A percentile compares a stretch with the other conserved stretches of the same genome.
These are phyloP conservation scores for Anticlea derivata DNA, from an alignment of 2,888 invertebrate species.

Conservation along the genomic window DNA sequence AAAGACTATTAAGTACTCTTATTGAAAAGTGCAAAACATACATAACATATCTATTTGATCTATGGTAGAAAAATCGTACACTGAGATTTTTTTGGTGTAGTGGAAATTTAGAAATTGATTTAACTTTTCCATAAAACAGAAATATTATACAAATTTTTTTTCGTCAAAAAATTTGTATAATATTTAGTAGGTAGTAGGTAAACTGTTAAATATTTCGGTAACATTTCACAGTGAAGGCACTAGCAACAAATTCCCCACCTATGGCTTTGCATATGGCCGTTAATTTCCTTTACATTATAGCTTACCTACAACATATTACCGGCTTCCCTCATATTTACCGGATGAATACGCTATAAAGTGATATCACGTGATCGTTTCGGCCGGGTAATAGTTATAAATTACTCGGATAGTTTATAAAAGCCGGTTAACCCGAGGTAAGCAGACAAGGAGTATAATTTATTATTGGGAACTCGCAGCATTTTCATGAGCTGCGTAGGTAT, in stretches of 20 bases:
- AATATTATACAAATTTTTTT: too few relatives aligned
- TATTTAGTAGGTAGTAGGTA: too few relatives aligned
- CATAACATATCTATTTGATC: too few relatives aligned
- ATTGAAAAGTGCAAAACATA: too few relatives aligned
- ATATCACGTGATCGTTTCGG: constrained; percentile 82
- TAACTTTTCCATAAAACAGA: too few relatives aligned
- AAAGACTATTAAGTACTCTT: too few relatives aligned
- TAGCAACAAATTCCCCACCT: constrained; percentile 33
- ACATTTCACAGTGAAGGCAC: constrained; percentile 1
- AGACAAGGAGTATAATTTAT: constrained; percentile 82
- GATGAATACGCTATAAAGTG: constrained; percentile 81
- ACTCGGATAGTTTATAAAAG: constrained; percentile 83
- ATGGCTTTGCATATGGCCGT: constrained; percentile 34
- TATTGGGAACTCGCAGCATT: constrained; percentile 78
- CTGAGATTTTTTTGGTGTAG: too few relatives aligned
- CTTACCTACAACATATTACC: constrained; percentile 63
- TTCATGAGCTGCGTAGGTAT: constrained; percentile 65
- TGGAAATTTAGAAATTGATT: too few relatives aligned
- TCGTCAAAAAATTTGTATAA: too few relatives aligned
- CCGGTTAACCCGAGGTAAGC: constrained; percentile 83
- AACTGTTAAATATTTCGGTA: too few relatives aligned
- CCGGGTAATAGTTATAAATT: constrained; percentile 83
- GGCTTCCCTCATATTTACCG: constrained; percentile 76
- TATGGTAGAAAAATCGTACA: too few relatives aligned
- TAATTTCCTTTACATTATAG: constrained; percentile 47